Evolutionary conservation across 2,888 invertebrate species (phyloP).

Genomic region (Lasioglossum malachurum): DNA sequence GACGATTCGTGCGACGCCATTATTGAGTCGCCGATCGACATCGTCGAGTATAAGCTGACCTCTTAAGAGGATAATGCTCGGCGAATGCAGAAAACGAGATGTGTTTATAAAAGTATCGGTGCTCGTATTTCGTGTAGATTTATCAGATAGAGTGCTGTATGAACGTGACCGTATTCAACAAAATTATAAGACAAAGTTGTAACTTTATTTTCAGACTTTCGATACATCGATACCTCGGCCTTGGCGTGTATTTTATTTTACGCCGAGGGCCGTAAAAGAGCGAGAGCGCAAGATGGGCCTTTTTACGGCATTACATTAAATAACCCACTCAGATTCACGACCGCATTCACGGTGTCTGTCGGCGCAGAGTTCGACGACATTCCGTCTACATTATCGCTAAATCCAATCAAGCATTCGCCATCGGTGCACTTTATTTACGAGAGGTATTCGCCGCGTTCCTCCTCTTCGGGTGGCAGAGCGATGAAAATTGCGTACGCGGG

Average conservation of each 20-base stretch:
- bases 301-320: neutral
- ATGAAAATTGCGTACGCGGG: neutral
- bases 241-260: neutral
- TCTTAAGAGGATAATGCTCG: neutral
- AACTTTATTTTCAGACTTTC: neutral
- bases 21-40: neutral
- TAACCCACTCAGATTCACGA: constrained; percentile 3
- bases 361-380: constrained; percentile 1
- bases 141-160: neutral
- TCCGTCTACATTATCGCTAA: constrained; percentile 12
- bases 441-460: constrained; percentile 8
- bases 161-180: neutral
- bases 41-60: neutral
- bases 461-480: neutral
- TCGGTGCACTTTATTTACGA: constrained; percentile 7
- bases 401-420: constrained; percentile 17
- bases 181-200: neutral
- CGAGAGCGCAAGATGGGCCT: neutral
- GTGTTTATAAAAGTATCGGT: neutral
- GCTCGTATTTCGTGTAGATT: neutral
- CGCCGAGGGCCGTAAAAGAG: neutral
- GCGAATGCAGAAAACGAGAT: neutral
- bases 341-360: neutral
- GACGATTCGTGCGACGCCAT: neutral
- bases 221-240: neutral